Conservation (phyloP, 2,113 vertebrate genomes). For the Melanotaenia duboulayi region DNA sequence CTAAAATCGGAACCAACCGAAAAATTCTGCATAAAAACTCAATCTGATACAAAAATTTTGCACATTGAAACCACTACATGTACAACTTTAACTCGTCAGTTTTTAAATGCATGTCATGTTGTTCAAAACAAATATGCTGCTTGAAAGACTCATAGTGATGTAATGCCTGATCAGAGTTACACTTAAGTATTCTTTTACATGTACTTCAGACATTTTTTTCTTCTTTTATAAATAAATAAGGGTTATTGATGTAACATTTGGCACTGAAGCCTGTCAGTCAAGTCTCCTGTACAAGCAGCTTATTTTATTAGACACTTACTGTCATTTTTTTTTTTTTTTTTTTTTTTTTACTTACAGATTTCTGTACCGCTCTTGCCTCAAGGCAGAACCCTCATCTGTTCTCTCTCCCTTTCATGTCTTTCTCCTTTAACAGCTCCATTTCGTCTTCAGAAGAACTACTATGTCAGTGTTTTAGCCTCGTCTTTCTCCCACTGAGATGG, state of each 20-base stretch:
- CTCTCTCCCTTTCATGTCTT: conserved; percentile 4
- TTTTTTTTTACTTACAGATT: conserved; percentile 12
- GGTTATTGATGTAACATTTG: neutral
- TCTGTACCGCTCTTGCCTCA: conserved; percentile 24
- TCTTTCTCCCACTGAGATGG: neutral
- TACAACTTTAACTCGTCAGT: no score
- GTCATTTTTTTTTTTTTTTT: conserved; percentile 30
- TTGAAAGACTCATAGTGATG: neutral
- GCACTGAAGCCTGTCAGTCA: conserved; percentile 5
- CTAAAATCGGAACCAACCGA: no score
- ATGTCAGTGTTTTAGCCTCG: neutral
- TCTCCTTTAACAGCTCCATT: conserved; percentile 14
- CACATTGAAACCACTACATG: no score
- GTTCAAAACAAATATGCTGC: no score
- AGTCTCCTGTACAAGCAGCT: conserved; percentile 5
- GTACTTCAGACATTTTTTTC: no score
- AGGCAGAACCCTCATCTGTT: conserved; percentile 14
- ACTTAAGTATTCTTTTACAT: no score
- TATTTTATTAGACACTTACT: conserved; percentile 45
- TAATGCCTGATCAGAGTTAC: no score
- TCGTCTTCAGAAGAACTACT: conserved; percentile 15
- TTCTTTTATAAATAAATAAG: neutral
- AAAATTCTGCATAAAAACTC: no score
- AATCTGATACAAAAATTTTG: no score
- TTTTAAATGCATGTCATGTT: no score